Conservation (phyloP, 2,888 invertebrate species). For the Hypomecis punctinalis region DNA sequence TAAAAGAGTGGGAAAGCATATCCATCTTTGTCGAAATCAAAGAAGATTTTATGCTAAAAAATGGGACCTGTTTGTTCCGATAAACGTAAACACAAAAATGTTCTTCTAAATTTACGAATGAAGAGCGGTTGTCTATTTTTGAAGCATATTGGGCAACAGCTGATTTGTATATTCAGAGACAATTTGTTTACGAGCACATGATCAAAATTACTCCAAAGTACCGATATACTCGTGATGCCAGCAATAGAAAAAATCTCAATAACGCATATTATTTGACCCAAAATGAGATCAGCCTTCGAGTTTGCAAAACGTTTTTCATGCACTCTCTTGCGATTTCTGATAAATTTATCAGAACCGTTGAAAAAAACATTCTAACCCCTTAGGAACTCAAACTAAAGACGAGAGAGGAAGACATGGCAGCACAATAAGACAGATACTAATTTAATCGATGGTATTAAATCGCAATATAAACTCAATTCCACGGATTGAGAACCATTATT, state of each 20-base stretch:
- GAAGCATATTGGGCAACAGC: background rate
- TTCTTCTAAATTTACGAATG: background rate
- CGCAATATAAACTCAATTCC: slow-evolving; percentile 1
- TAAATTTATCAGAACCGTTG: background rate
- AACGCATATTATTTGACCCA: background rate
- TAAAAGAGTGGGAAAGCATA: background rate
- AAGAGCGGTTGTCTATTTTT: background rate
- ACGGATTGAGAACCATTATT: background rate
- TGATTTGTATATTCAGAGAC: background rate
- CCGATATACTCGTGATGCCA: background rate
- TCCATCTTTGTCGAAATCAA: background rate
- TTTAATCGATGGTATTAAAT: background rate
- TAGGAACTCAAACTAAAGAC: background rate
- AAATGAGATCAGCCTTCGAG: background rate
- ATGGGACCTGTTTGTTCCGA: background rate
- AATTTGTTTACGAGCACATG: background rate
- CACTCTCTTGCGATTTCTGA: background rate
- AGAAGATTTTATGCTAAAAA: background rate
- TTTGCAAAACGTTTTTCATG: background rate
- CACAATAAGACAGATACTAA: background rate
- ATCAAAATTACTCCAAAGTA: background rate
- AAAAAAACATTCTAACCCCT: slow-evolving; percentile 1
- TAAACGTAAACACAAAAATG: background rate
- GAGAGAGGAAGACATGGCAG: background rate
- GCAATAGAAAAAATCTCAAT: background rate